Evolutionary conservation across 2,797 vertebrate genomes (phyloP).

Genomic region (Eulemur rubriventer): DNA sequence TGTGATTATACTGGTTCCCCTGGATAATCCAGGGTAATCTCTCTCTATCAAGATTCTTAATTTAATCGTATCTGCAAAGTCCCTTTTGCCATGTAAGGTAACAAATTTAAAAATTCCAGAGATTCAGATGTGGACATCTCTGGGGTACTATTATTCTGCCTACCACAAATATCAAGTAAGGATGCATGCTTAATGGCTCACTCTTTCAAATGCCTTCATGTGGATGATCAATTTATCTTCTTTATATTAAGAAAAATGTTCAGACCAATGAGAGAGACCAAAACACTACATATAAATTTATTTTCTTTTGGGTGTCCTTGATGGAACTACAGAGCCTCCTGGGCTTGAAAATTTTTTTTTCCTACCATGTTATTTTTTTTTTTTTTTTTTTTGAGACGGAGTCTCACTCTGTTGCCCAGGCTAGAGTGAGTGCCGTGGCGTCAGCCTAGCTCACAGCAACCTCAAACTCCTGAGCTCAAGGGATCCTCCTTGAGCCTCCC

Average conservation of each 20-base stretch:
- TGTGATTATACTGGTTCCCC: background rate
- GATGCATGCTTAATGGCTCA: background rate
- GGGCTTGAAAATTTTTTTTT: background rate
- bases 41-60: background rate
- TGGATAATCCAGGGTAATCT: background rate
- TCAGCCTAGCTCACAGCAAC: no score
- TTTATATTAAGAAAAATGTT: background rate
- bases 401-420: no score
- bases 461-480: no score
- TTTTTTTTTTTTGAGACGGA: no score
- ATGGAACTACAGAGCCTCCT: background rate
- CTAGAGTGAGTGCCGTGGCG: no score
- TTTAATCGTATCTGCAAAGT: background rate
- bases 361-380: no score
- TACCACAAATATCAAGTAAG: background rate
- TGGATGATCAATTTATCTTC: background rate
- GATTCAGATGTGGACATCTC: background rate
- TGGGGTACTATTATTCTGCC: background rate
- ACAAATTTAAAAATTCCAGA: background rate
- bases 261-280: background rate
- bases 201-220: background rate
- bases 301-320: background rate
- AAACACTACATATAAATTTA: background rate
- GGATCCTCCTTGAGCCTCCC: no score
- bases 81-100: background rate